These are phyloP conservation scores for Aegotheles bennettii DNA, from an alignment of 2,113 vertebrate genomes.

Conservation along the genomic window DNA sequence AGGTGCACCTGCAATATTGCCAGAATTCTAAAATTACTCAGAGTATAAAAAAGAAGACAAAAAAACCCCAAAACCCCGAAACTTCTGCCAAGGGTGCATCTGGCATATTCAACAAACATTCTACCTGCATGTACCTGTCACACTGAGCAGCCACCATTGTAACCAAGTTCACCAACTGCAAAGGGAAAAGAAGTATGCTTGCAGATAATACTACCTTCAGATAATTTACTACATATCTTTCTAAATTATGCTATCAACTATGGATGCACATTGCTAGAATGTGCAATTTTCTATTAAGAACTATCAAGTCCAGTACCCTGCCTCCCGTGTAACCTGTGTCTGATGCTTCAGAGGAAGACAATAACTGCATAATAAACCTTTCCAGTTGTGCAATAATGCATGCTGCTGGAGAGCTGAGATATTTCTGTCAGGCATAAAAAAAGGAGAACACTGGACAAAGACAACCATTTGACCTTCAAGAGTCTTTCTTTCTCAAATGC, in stretches of 20 bases:
- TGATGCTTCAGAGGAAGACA: slow-evolving; percentile 56
- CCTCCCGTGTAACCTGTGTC: slow-evolving; percentile 19
- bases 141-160: slow-evolving; percentile 5
- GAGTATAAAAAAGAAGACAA: not conserved
- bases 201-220: slow-evolving; percentile 42
- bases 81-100: not conserved
- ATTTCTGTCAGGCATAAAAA: slow-evolving; percentile 55
- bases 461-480: slow-evolving; percentile 69
- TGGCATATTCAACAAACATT: slow-evolving; percentile 21
- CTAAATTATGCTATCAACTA: slow-evolving; percentile 49
- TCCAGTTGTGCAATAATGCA: slow-evolving; percentile 62
- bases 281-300: slow-evolving; percentile 22
- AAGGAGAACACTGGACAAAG: slow-evolving; percentile 66
- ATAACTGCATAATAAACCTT: slow-evolving; percentile 45
- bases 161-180: slow-evolving; percentile 49
- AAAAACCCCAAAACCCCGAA: not conserved
- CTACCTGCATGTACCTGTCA: slow-evolving; percentile 35
- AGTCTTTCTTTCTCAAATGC: slow-evolving; percentile 65
- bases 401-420: slow-evolving; percentile 45
- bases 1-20: slow-evolving; percentile 46
- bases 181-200: slow-evolving; percentile 35
- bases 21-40: slow-evolving; percentile 43
- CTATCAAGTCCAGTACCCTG: slow-evolving; percentile 43
- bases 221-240: slow-evolving; percentile 8
- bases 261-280: slow-evolving; percentile 51